These are phyloP conservation scores for Sinella curviseta DNA, from an alignment of 1,140 invertebrate genomes.

Conservation along the genomic window DNA sequence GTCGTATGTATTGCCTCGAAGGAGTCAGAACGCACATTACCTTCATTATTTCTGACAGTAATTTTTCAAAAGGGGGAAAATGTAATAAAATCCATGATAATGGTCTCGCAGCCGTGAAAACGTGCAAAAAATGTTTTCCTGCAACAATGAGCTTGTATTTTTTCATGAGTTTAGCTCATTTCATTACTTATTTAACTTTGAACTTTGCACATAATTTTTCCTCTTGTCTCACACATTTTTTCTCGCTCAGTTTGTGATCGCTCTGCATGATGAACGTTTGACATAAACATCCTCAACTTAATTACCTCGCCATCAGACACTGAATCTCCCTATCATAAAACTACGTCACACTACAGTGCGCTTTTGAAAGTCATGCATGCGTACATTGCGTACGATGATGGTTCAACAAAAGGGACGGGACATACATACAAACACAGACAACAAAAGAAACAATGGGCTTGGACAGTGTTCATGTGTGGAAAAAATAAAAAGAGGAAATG, in stretches of 20 bases:
- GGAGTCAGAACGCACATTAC: too few species aligned
- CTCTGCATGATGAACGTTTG: constrained; percentile 2
- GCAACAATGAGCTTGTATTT: too few species aligned
- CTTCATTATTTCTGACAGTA: too few species aligned
- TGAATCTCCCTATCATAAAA: not conserved
- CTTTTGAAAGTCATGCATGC: not conserved
- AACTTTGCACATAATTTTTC: constrained; percentile 1
- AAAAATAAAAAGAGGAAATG: not conserved
- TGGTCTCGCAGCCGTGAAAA: too few species aligned
- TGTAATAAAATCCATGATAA: too few species aligned
- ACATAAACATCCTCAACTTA: constrained; percentile 10
- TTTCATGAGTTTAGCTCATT: too few species aligned
- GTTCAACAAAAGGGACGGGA: not conserved
- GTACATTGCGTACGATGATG: not conserved
- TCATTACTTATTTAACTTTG: not conserved
- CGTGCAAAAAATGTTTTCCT: too few species aligned
- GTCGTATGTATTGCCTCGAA: too few species aligned
- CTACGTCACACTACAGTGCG: not conserved
- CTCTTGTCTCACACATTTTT: not conserved
- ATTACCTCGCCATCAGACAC: not conserved
- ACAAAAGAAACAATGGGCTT: too few species aligned
- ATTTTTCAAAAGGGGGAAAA: too few species aligned
- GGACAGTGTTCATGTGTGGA: not conserved
- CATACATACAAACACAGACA: not conserved
- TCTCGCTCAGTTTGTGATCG: not conserved